Evolutionary conservation across 2,797 vertebrate genomes (phyloP).

Genomic region (Crypturellus tataupa): DNA sequence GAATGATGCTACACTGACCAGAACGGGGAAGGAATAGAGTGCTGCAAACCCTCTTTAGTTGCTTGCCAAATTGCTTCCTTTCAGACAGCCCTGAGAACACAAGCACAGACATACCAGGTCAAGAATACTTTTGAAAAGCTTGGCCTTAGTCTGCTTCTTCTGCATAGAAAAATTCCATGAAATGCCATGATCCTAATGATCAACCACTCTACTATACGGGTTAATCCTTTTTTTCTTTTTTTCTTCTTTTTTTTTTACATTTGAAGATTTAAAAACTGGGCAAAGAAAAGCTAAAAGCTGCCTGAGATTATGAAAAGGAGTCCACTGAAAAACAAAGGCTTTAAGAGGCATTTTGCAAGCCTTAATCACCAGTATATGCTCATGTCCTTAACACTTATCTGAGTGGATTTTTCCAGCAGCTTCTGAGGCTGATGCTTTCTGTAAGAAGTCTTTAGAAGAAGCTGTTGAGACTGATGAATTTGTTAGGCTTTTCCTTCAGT

Average conservation of each 20-base stretch:
- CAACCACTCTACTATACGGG: neutral
- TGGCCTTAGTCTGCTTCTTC: too few relatives aligned
- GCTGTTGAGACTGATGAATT: neutral
- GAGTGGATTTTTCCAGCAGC: neutral
- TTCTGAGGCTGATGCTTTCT: neutral
- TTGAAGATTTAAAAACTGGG: neutral
- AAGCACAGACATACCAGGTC: neutral
- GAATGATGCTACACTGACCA: too few relatives aligned
- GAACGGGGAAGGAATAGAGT: neutral
- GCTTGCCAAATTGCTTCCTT: neutral
- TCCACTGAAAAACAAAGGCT: neutral
- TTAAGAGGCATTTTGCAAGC: neutral
- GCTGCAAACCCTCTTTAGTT: neutral
- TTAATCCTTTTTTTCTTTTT: neutral
- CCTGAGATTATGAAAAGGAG: neutral
- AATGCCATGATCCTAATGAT: too few relatives aligned
- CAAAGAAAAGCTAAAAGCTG: neutral
- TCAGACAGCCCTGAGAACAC: neutral
- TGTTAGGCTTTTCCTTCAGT: neutral
- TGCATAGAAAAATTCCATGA: too few relatives aligned
- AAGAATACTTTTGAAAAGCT: neutral
- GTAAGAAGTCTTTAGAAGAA: neutral
- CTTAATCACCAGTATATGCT: neutral
- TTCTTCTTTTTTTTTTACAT: neutral
- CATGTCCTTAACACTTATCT: neutral